Base-by-base conservation (phyloP, 2,888 invertebrate species). In the Lepidonotus clava region DNA sequence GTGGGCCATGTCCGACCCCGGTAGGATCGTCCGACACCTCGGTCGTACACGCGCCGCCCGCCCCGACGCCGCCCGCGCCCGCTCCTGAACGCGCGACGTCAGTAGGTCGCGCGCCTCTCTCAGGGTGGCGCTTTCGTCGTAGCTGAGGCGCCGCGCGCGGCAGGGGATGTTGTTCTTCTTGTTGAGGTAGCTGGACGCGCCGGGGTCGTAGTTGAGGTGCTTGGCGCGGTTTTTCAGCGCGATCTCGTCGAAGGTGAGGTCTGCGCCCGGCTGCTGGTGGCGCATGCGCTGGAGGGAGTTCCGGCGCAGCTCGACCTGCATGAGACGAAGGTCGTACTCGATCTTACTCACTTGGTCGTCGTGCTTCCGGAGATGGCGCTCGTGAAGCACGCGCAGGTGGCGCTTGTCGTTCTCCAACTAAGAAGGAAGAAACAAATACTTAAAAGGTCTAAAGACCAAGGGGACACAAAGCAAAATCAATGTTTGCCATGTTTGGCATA, bases 151-250 rank as follows among this genome's bases (percentile, higher is more conserved):
- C 2, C 61, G 61, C n/a, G 11, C 11, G 28, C 61, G 61, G 61
- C 61, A 61, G 5, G 61, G 61, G 61, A n/a, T n/a, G 28, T 61
- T 18, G 61, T 61, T 61, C 61, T 61, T 61, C 61, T 61, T 61
- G 61, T 24, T 61, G 61, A 61, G 5, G 61, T 61, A 61, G 61
- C 28, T 61, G 24, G n/a, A 61, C 5, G 61, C 61, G 11, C 61
- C 61, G 1, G 61, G 61, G 61, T 61, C 61, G 24, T 61, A 61
- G 4, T 18, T 11, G 2, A 61, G 24, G 61, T 61, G 28, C 61
- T 61, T 53, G 21, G 53, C 53, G 28, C 61, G 61, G 28, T 28
- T 28, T 32, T n/a, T 11, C 2, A 61, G 61, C 11, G 8, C 28
- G 61, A 24, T 24, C 32, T 61, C 28, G 28, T 61, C 61, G 28